A percentile compares a stretch with the other conserved stretches of the same genome.
Conservation (phyloP, 2,113 vertebrate genomes). For the Boleophthalmus pectinirostris region DNA sequence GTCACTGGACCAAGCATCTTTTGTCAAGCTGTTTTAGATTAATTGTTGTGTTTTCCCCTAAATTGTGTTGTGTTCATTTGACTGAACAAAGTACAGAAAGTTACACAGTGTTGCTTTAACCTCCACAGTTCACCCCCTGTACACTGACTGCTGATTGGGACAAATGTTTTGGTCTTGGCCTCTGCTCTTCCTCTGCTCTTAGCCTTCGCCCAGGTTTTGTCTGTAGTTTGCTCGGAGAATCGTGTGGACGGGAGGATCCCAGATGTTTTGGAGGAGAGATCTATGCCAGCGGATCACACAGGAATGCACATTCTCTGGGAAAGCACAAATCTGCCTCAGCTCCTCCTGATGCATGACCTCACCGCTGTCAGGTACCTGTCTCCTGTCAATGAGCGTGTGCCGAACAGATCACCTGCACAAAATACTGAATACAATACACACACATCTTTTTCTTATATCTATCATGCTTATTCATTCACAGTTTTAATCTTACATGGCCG, state of each 20-base stretch:
- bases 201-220: slow-evolving; percentile 52
- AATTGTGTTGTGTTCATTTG: no score
- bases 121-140: slow-evolving; percentile 29
- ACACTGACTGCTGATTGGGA: slow-evolving; percentile 21
- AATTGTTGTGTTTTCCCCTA: no score
- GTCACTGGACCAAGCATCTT: no score
- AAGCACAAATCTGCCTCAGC: slow-evolving; percentile 61
- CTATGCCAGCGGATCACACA: slow-evolving; percentile 66
- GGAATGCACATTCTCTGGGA: slow-evolving; percentile 75
- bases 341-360: slow-evolving; percentile 62
- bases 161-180: slow-evolving; percentile 25
- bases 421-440: neutral
- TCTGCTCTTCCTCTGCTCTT: slow-evolving; percentile 20
- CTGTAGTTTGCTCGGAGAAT: slow-evolving; percentile 58
- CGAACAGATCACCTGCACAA: neutral
- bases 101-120: slow-evolving; percentile 12
- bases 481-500: neutral
- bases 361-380: slow-evolving; percentile 51
- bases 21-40: no score
- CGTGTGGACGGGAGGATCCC: slow-evolving; percentile 70
- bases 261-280: slow-evolving; percentile 75
- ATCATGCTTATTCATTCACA: neutral
- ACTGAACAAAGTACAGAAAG: no score
- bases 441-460: neutral
- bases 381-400: slow-evolving; percentile 32